These are phyloP conservation scores for Tychaedon coryphoeus DNA, from an alignment of 2,113 vertebrate genomes.

Conservation along the genomic window DNA sequence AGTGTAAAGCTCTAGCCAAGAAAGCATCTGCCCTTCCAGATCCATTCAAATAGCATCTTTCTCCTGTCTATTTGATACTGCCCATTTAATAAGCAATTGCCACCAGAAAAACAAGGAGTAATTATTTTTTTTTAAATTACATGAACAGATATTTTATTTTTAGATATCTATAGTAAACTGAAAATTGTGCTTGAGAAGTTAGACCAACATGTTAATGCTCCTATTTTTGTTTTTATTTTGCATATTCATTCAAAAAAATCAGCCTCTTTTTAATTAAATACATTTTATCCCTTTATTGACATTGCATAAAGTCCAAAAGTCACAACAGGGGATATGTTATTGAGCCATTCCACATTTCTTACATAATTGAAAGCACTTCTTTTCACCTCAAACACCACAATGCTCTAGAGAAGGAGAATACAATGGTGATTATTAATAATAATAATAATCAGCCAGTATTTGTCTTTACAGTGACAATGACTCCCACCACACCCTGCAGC, in stretches of 20 bases:
- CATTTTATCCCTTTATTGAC: constrained; percentile 26
- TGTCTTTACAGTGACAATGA: not conserved
- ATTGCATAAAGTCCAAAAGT: constrained; percentile 14
- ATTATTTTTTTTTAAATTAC: not conserved
- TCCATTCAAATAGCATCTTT: not conserved
- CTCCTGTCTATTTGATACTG: not conserved
- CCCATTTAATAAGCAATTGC: not conserved
- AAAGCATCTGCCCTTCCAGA: not conserved
- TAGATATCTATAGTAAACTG: not conserved
- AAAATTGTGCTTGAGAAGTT: not conserved
- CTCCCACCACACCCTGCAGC: not conserved
- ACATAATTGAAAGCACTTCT: not conserved
- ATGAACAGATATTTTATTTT: not conserved
- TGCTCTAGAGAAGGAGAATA: not conserved
- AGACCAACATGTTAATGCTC: not conserved
- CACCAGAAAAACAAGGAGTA: not conserved
- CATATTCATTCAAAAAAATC: constrained; percentile 13
- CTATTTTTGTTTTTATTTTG: constrained; percentile 5
- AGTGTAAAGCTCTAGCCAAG: not conserved
- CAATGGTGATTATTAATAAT: not conserved
- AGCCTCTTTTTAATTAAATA: constrained; percentile 52
- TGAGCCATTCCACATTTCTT: not conserved
- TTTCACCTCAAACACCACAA: constrained; percentile 20
- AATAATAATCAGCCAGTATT: not conserved
- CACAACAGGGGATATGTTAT: not conserved